phyloP scores from a whole-genome alignment of 1,140 invertebrate genomes.

The Dendroctonus ponderosae region DNA sequence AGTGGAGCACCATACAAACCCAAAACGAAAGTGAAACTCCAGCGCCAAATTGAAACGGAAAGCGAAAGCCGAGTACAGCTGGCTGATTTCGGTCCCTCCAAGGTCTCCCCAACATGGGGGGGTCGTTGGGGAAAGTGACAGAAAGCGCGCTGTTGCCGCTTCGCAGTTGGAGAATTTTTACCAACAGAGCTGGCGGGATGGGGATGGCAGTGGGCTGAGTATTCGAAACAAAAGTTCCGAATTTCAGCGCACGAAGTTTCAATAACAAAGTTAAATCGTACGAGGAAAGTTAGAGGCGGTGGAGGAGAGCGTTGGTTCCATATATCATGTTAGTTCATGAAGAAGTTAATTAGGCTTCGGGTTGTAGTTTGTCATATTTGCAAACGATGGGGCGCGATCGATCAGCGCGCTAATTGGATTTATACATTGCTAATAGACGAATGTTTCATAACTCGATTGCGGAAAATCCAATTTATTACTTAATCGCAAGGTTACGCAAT shows the following conservation, averaged over 20 bases:
- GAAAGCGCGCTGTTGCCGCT: conserved; percentile 28
- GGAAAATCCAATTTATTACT: too few relatives aligned
- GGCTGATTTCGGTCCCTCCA: conserved; percentile 25
- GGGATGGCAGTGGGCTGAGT: not conserved
- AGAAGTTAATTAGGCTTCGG: not conserved
- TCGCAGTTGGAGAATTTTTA: not conserved
- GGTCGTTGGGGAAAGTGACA: conserved; percentile 31
- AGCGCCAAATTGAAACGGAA: conserved; percentile 36
- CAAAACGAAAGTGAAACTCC: conserved; percentile 31
- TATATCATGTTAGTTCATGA: conserved; percentile 1
- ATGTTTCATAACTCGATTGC: too few relatives aligned
- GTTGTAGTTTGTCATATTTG: conserved; percentile 1
- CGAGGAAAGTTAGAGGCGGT: not conserved
- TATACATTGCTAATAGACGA: not conserved
- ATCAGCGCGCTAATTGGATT: conserved; percentile 1
- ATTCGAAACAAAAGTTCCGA: conserved; percentile 13
- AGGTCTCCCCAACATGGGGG: conserved; percentile 5
- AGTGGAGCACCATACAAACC: conserved; percentile 10
- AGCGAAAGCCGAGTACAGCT: conserved; percentile 38
- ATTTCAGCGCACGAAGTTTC: conserved; percentile 9
- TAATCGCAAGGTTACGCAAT: too few relatives aligned
- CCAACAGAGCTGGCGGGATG: not conserved
- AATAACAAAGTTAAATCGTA: conserved; percentile 10
- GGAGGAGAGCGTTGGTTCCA: not conserved
- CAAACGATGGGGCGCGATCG: conserved; percentile 1